These are phyloP conservation scores for Glaucidium brasilianum DNA, from an alignment of 2,113 vertebrate species.

Conservation along the genomic window DNA sequence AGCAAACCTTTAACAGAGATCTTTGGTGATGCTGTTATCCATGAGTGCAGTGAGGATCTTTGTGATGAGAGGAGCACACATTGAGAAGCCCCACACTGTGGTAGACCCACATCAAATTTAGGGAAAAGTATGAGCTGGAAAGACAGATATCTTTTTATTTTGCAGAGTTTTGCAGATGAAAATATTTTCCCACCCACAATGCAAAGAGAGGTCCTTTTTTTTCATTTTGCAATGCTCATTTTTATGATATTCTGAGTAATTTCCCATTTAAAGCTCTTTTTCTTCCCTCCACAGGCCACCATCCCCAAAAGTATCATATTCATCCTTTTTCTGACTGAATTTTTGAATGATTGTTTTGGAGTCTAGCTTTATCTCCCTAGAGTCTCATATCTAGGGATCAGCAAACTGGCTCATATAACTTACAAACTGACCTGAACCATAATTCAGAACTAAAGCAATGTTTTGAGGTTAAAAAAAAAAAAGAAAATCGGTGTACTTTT, in stretches of 20 bases:
- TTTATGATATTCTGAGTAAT: conserved; percentile 45
- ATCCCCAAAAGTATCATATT: conserved; percentile 60
- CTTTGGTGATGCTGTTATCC: background rate
- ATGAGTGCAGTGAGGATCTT: background rate
- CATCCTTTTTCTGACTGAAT: conserved; percentile 34
- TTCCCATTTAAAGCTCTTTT: conserved; percentile 44
- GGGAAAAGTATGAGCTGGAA: background rate
- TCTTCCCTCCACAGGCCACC: conserved; percentile 36
- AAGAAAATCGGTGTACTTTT: background rate
- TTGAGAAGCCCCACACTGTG: background rate
- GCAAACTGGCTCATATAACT: conserved; percentile 50
- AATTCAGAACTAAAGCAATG: conserved; percentile 43
- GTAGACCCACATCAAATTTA: background rate
- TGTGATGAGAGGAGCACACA: background rate
- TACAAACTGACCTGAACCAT: conserved; percentile 35
- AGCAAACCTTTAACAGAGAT: background rate
- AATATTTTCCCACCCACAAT: background rate
- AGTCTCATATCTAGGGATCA: conserved; percentile 59
- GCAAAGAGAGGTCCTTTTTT: background rate
- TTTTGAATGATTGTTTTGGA: conserved; percentile 62
- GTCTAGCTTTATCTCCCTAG: conserved; percentile 51
- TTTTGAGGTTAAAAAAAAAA: conserved; percentile 12
- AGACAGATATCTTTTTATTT: background rate
- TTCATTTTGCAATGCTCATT: background rate
- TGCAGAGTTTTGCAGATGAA: background rate